A percentile compares a stretch with the other conserved stretches of the same genome.
Evolutionary conservation across 2,888 invertebrate species (phyloP).

Genomic region (Tipula confusa): DNA sequence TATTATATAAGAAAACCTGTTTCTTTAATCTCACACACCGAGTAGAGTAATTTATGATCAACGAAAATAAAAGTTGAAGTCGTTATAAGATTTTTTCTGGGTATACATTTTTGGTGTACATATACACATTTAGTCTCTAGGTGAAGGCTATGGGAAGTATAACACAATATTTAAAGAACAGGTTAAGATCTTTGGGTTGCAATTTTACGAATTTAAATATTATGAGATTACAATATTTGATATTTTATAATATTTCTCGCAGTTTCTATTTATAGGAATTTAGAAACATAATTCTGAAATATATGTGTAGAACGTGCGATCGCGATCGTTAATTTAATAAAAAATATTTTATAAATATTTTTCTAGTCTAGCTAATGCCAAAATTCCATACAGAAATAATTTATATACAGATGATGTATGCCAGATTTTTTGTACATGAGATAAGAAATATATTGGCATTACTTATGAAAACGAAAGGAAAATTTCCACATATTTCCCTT

Average conservation of each 20-base stretch:
- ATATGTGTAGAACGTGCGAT: neutral
- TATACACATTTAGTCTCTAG: neutral
- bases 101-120: neutral
- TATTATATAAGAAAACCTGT: neutral
- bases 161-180: no score
- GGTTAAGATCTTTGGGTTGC: no score
- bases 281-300: neutral
- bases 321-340: neutral
- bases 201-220: neutral
- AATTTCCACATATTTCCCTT: no score
- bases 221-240: neutral
- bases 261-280: neutral
- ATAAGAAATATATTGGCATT: no score
- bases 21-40: neutral
- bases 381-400: no score
- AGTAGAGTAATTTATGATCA: neutral
- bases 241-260: neutral
- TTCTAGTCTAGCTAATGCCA: no score
- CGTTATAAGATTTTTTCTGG: neutral
- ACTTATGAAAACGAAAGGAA: no score
- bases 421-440: no score
- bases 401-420: no score
- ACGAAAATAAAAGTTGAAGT: neutral
- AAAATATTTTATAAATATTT: no score
- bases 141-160: neutral